These are phyloP conservation scores for Drosophila ambigua DNA, from an alignment of 1,140 invertebrate species.

Conservation along the genomic window DNA sequence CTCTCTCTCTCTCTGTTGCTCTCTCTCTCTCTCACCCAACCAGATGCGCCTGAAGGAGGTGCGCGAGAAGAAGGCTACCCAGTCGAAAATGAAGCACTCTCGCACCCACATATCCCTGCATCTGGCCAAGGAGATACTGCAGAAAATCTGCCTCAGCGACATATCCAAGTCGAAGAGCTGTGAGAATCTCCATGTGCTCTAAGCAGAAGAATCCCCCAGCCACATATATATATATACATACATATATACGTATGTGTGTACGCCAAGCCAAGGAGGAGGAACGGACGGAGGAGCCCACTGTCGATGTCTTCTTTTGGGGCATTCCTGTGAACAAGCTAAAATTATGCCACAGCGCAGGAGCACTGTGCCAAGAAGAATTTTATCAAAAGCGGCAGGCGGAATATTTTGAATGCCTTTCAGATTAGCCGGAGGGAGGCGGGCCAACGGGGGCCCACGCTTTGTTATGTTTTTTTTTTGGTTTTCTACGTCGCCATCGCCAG, in stretches of 20 bases:
- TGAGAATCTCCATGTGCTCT: slow-evolving; percentile 95
- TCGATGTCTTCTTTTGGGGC: slow-evolving; percentile 9
- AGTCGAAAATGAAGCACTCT: slow-evolving; percentile 87
- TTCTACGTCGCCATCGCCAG: slow-evolving; percentile 14
- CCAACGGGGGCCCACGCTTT: background rate
- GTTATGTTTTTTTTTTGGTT: slow-evolving; percentile 12
- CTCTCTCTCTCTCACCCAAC: background rate
- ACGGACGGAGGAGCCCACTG: slow-evolving; percentile 8
- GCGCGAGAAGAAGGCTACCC: slow-evolving; percentile 88
- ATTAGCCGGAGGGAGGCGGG: slow-evolving; percentile 7
- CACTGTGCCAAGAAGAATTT: slow-evolving; percentile 37
- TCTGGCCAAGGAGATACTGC: slow-evolving; percentile 90
- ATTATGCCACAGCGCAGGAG: slow-evolving; percentile 6
- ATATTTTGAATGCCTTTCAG: slow-evolving; percentile 45
- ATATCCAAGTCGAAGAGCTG: slow-evolving; percentile 95
- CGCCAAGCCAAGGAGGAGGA: background rate
- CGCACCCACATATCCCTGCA: slow-evolving; percentile 90
- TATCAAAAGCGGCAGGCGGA: slow-evolving; percentile 39
- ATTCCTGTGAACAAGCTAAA: slow-evolving; percentile 11
- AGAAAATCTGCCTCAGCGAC: slow-evolving; percentile 94
- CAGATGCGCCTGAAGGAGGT: slow-evolving; percentile 90
- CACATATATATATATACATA: too few species aligned
- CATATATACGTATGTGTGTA: background rate
- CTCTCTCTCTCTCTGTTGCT: background rate
- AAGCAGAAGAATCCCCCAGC: slow-evolving; percentile 71